These are phyloP conservation scores for Pollimyrus isidori DNA, from an alignment of 2,113 vertebrate species.

Conservation along the genomic window DNA sequence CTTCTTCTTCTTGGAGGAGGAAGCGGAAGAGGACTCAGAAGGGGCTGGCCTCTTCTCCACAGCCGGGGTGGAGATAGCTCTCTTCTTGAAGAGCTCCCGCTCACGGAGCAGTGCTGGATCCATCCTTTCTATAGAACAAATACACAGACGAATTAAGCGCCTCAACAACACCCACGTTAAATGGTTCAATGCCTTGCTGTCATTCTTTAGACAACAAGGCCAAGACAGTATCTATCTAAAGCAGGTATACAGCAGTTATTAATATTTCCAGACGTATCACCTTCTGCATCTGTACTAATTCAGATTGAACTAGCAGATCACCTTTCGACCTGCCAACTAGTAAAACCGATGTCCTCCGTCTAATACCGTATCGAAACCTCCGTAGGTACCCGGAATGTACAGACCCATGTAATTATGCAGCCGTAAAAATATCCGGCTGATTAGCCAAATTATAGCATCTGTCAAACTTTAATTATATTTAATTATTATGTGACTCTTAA, in stretches of 20 bases:
- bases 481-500: neutral
- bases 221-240: neutral
- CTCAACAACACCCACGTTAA: neutral
- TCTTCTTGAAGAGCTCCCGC: conserved; percentile 89
- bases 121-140: conserved; percentile 58
- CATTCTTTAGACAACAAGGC: neutral
- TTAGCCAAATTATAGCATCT: neutral
- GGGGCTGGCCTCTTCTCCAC: conserved; percentile 79
- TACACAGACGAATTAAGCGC: neutral
- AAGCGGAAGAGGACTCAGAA: conserved; percentile 68
- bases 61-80: conserved; percentile 81
- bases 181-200: neutral
- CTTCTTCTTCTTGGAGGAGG: conserved; percentile 87
- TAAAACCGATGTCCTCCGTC: neutral
- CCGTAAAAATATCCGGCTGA: neutral
- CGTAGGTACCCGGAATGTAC: neutral
- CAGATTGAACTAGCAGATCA: neutral
- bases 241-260: neutral
- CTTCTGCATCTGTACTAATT: neutral
- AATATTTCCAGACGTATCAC: neutral
- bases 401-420: neutral
- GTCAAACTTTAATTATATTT: neutral
- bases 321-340: neutral
- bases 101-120: conserved; percentile 86
- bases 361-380: neutral